These are phyloP conservation scores for Rhinoraja longicauda DNA, from an alignment of 2,797 vertebrate species.

Conservation along the genomic window DNA sequence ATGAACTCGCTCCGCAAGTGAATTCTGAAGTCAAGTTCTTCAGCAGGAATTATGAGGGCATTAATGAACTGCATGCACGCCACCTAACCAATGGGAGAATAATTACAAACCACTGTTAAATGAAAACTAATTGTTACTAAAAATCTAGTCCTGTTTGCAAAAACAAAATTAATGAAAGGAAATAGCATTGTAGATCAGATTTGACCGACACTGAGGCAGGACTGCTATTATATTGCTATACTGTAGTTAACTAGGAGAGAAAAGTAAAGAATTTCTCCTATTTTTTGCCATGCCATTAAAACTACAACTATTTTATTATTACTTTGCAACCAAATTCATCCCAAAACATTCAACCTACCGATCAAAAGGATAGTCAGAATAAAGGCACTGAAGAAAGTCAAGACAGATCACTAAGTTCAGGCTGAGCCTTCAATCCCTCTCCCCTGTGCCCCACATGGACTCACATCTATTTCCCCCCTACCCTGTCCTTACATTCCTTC, in stretches of 20 bases:
- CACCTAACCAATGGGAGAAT: slow-evolving; percentile 47
- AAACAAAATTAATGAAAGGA: neutral
- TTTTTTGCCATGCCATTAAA: neutral
- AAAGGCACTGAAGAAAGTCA: neutral
- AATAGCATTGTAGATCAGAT: neutral
- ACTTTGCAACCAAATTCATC: neutral
- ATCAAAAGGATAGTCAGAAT: neutral
- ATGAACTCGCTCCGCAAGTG: slow-evolving; percentile 85
- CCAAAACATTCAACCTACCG: too few species aligned
- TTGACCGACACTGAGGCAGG: neutral
- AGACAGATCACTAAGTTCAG: neutral
- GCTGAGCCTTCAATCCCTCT: neutral
- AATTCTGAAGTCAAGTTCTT: slow-evolving; percentile 85
- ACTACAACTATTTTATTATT: neutral
- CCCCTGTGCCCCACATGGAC: too few species aligned
- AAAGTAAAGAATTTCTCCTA: neutral
- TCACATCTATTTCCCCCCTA: too few species aligned
- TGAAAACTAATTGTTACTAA: neutral
- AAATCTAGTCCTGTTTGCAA: too few species aligned
- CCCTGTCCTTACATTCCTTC: too few species aligned
- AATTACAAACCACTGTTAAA: neutral
- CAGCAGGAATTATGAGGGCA: slow-evolving; percentile 77
- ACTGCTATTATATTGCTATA: neutral
- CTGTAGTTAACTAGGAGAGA: neutral
- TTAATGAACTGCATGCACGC: slow-evolving; percentile 85